These are phyloP conservation scores for Drosophila diplacantha DNA, from an alignment of 2,888 invertebrate genomes.

Conservation along the genomic window DNA sequence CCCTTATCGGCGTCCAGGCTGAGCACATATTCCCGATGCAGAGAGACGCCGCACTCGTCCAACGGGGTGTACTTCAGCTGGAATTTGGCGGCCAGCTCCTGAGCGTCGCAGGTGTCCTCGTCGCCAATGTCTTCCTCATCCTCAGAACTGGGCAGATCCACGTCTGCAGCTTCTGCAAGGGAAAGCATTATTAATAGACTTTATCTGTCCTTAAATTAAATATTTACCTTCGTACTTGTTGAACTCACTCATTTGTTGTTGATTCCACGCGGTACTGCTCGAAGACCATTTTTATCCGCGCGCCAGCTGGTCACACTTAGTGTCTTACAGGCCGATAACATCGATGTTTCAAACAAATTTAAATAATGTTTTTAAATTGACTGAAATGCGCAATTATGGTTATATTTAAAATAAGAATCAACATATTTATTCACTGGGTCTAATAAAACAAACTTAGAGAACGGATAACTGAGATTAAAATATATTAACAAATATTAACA, in stretches of 20 bases:
- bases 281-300: too few relatives aligned
- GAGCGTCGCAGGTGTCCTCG: constrained; percentile 67
- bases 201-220: background rate
- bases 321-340: too few relatives aligned
- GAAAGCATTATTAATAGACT: too few relatives aligned
- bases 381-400: too few relatives aligned
- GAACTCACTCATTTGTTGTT: constrained; percentile 45
- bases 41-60: constrained; percentile 79
- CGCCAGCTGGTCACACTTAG: too few relatives aligned
- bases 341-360: too few relatives aligned
- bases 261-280: constrained; percentile 5
- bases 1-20: constrained; percentile 79
- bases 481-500: too few relatives aligned
- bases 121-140: constrained; percentile 69
- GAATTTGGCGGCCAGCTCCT: constrained; percentile 69
- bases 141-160: constrained; percentile 49
- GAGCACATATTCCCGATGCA: constrained; percentile 81
- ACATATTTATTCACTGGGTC: too few relatives aligned
- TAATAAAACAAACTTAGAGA: too few relatives aligned
- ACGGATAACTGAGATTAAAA: too few relatives aligned
- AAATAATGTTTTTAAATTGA: too few relatives aligned
- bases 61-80: constrained; percentile 61
- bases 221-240: constrained; percentile 43
- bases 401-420: too few relatives aligned
- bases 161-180: constrained; percentile 39